Evolutionary conservation across 1,140 invertebrate species (phyloP).

Genomic region (Uloborus diversus): DNA sequence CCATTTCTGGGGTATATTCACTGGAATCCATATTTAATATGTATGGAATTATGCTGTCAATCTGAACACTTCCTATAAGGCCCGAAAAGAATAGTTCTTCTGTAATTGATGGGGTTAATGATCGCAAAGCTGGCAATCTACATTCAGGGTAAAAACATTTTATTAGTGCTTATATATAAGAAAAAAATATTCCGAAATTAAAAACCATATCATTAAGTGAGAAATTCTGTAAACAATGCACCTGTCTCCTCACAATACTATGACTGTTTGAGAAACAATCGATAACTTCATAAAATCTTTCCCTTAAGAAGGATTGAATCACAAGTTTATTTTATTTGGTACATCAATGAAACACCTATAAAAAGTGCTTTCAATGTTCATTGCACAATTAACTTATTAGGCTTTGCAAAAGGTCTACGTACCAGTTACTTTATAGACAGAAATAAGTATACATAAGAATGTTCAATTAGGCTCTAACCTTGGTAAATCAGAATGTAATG

Average conservation of each 20-base stretch:
- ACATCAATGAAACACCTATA: no score
- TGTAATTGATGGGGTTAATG: slow-evolving; percentile 79
- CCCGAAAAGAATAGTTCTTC: slow-evolving; percentile 94
- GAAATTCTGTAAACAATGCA: neutral
- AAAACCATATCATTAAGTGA: neutral
- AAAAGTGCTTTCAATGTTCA: no score
- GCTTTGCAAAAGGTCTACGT: no score
- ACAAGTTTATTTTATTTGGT: neutral
- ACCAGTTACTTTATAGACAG: no score
- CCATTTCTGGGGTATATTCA: slow-evolving; percentile 62
- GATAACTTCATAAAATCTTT: neutral
- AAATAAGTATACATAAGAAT: no score
- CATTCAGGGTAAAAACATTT: neutral
- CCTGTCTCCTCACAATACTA: neutral
- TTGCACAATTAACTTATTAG: no score
- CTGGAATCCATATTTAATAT: slow-evolving; percentile 81
- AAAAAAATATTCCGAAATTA: neutral
- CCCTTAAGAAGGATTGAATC: neutral
- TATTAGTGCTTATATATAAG: neutral
- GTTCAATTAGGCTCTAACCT: no score
- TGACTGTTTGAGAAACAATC: no score
- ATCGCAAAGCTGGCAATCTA: slow-evolving; percentile 78
- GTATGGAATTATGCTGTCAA: slow-evolving; percentile 91
- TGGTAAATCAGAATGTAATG: no score
- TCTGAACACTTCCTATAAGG: slow-evolving; percentile 89